Evolutionary conservation across 2,888 invertebrate genomes (phyloP), one percentile per base, ranked within the genome.

Genomic region (Ornithoptera alexandrae): DNA sequence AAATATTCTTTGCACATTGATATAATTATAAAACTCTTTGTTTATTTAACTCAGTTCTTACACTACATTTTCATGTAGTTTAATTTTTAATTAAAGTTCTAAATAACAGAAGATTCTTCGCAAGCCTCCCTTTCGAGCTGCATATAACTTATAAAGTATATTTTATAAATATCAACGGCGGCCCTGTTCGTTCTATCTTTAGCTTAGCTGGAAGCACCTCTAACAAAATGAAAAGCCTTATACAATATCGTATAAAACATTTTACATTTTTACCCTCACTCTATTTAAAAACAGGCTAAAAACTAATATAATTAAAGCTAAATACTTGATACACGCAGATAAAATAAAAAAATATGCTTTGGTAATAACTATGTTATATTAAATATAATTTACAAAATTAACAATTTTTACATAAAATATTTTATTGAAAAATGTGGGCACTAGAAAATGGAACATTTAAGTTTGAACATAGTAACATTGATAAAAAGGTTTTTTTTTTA

Each of bases 161-260:
- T 59, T 24, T 58, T 58, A 59, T 65, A 65, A 65, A 66, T 66
- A 68, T 62, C 24, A 42, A 62, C 58, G 58, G 46, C 62, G 57
- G 58, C 67, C 46, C n/a, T 62, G 62, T 68, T 68, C 42, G 15
- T 42, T 68, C 42, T 62, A 68, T 62, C 67, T 68, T 68, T 62
- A 68, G 61, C 61, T 62, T 18, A 68, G 62, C 39, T 56, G 22
- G 36, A 62, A 58, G 46, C 62, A 58, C 62, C 58, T 42, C 57
- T 15, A 62, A 56, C 22, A 42, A 68, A 68, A 62, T 62, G n/a
- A 57, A 62, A 62, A 46, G 62, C 24, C 62, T 62, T 57, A 60
- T n/a, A 66, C 30, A 15, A 66, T n/a, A 22, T 12, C 22, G 50
- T 60, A 39, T 66, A 60, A 65, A 42, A 57, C 20, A 22, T 18